These are phyloP conservation scores for Tiliacea citrago DNA, from an alignment of 2,888 invertebrate species.

Conservation along the genomic window DNA sequence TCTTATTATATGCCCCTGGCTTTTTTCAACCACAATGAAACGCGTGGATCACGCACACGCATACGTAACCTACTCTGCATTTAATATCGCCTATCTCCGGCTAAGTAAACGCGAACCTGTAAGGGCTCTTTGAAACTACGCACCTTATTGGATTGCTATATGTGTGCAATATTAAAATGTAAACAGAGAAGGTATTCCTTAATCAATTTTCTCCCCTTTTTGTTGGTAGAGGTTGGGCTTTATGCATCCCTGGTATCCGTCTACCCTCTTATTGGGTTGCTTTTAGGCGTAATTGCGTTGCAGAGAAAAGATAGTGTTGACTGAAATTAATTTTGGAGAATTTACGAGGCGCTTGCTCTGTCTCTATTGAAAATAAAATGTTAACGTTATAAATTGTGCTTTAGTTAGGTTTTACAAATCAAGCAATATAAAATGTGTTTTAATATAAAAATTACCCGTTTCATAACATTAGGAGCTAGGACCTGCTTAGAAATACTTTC, in stretches of 20 bases:
- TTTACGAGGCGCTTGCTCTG: conserved; percentile 31
- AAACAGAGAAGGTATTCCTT: conserved; percentile 61
- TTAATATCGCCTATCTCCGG: conserved; percentile 43
- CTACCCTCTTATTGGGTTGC: conserved; percentile 50
- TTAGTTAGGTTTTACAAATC: background rate
- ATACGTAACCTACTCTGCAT: conserved; percentile 32
- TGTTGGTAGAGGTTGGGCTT: conserved; percentile 51
- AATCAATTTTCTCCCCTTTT: conserved; percentile 64
- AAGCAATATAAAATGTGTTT: background rate
- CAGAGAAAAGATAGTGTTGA: conserved; percentile 52
- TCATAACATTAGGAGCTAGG: background rate
- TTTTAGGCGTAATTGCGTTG: conserved; percentile 59
- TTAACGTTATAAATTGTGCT: background rate
- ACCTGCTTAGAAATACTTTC: background rate
- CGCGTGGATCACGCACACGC: background rate
- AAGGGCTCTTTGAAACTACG: conserved; percentile 44
- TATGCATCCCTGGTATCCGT: conserved; percentile 48
- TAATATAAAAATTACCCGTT: background rate
- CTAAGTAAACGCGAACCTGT: conserved; percentile 32
- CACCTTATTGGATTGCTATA: conserved; percentile 50
- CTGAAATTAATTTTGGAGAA: conserved; percentile 47
- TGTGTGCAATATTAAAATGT: conserved; percentile 60
- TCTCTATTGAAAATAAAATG: conserved; percentile 8
- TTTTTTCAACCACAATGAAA: conserved; percentile 18
- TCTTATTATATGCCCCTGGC: background rate